A percentile compares a stretch with the other conserved stretches of the same genome.
Evolutionary conservation across 2,113 vertebrate species (phyloP).

Genomic region (Siphamia tubifer): DNA sequence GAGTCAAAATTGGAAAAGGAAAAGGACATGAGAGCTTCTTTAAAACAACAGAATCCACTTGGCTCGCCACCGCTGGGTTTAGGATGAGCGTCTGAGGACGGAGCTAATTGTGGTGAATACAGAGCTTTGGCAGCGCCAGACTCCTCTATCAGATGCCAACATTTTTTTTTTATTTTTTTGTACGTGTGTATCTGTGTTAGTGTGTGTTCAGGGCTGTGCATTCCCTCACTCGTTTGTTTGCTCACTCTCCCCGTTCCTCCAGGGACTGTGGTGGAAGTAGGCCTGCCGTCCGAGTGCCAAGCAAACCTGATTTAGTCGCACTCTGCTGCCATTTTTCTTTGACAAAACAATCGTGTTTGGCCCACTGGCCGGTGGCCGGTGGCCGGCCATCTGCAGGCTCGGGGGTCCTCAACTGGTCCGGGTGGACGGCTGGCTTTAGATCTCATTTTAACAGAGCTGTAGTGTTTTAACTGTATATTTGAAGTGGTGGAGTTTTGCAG

Average conservation of each 20-base stretch:
- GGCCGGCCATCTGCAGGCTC: background rate
- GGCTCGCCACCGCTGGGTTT: slow-evolving; percentile 54
- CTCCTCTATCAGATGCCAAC: slow-evolving; percentile 67
- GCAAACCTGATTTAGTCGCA: slow-evolving; percentile 74
- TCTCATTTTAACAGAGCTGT: slow-evolving; percentile 78
- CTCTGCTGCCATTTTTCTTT: slow-evolving; percentile 62
- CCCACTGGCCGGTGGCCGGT: background rate
- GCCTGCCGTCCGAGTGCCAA: slow-evolving; percentile 65
- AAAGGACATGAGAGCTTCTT: slow-evolving; percentile 48
- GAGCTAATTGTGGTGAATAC: slow-evolving; percentile 72
- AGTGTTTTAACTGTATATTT: background rate
- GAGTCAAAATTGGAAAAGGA: slow-evolving; percentile 39
- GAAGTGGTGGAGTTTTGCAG: background rate
- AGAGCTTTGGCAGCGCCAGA: slow-evolving; percentile 64
- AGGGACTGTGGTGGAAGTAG: slow-evolving; percentile 55
- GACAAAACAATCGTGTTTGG: slow-evolving; percentile 57
- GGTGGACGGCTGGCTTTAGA: slow-evolving; percentile 84
- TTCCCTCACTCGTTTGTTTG: slow-evolving; percentile 50
- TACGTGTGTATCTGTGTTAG: background rate
- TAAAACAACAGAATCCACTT: slow-evolving; percentile 66
- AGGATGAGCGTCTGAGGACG: slow-evolving; percentile 59
- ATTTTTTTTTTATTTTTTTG: slow-evolving; percentile 1
- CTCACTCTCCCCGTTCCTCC: slow-evolving; percentile 42
- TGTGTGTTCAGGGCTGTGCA: slow-evolving; percentile 2
- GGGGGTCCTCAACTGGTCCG: slow-evolving; percentile 19